Percentiles rank a stretch among this genome's conserved stretches.
These are phyloP conservation scores for Sylvilagus floridanus DNA, from an alignment of 2,797 vertebrate genomes.

Conservation along the genomic window DNA sequence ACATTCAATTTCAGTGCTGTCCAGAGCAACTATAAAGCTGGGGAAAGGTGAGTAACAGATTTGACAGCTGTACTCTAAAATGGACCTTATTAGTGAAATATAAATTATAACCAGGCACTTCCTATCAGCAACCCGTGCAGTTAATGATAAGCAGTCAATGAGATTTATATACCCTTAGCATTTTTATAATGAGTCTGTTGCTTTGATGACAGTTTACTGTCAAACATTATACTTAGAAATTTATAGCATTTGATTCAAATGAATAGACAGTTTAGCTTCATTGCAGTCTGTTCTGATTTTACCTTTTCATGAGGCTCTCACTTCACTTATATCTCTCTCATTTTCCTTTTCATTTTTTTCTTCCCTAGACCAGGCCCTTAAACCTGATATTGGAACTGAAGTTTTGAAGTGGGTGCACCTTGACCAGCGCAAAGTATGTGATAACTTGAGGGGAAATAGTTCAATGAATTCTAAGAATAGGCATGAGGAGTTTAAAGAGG, in stretches of 20 bases:
- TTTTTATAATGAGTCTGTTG: conserved; percentile 89
- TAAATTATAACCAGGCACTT: conserved; percentile 89
- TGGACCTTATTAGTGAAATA: conserved; percentile 86
- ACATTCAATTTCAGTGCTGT: conserved; percentile 88
- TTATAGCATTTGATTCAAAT: conserved; percentile 87
- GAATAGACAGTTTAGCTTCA: conserved; percentile 84
- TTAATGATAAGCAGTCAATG: conserved; percentile 90
- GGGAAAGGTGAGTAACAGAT: conserved; percentile 89
- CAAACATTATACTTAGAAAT: conserved; percentile 88
- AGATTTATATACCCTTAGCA: conserved; percentile 88
- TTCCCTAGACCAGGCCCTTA: conserved; percentile 43
- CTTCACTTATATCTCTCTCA: conserved; percentile 36
- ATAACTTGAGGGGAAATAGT: background rate
- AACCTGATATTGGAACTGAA: conserved; percentile 40
- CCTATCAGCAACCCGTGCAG: conserved; percentile 85
- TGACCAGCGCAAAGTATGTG: conserved; percentile 41
- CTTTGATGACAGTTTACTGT: conserved; percentile 88
- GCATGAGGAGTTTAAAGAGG: background rate
- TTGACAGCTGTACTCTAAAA: conserved; percentile 86
- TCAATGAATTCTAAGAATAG: conserved; percentile 3
- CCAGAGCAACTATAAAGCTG: conserved; percentile 87
- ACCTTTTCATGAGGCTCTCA: conserved; percentile 69
- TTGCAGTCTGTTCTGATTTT: conserved; percentile 81
- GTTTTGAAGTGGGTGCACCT: conserved; percentile 59
- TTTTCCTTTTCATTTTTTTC: background rate